These are phyloP conservation scores for Tinamus guttatus DNA, from an alignment of 2,113 vertebrate species.

Conservation along the genomic window DNA sequence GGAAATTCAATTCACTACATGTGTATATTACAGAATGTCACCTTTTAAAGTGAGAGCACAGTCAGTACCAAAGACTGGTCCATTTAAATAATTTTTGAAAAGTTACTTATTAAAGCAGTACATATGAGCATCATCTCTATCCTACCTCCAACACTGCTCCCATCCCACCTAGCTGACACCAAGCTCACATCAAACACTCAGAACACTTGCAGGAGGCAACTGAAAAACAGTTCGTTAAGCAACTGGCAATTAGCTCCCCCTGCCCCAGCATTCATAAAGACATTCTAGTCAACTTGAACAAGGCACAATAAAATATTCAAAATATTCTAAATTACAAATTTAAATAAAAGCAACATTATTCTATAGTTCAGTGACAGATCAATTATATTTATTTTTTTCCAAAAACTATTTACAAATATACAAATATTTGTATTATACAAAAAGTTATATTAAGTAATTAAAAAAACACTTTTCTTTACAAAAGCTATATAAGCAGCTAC, in stretches of 20 bases:
- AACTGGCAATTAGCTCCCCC: background rate
- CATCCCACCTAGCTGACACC: rapidly evolving
- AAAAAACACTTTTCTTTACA: constrained; percentile 51
- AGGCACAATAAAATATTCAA: background rate
- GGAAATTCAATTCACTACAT: background rate
- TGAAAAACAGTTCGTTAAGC: rapidly evolving
- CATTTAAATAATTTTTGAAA: background rate
- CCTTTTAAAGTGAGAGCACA: background rate
- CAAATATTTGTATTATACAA: constrained; percentile 54
- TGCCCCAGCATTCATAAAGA: rapidly evolving
- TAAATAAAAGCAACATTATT: background rate
- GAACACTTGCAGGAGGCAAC: rapidly evolving
- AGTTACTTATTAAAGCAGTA: background rate
- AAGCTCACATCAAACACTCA: rapidly evolving
- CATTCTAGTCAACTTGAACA: background rate
- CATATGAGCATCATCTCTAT: rapidly evolving
- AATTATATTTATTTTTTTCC: constrained; percentile 47
- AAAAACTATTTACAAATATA: constrained; percentile 66
- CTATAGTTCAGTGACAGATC: background rate
- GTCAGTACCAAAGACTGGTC: background rate
- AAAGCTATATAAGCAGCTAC: constrained; percentile 39
- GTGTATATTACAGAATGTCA: rapidly evolving
- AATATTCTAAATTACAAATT: background rate
- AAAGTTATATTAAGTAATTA: constrained; percentile 5
- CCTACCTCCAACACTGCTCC: background rate